Base-by-base conservation (phyloP, 2,888 invertebrate species). In the Cryptus armator region DNA sequence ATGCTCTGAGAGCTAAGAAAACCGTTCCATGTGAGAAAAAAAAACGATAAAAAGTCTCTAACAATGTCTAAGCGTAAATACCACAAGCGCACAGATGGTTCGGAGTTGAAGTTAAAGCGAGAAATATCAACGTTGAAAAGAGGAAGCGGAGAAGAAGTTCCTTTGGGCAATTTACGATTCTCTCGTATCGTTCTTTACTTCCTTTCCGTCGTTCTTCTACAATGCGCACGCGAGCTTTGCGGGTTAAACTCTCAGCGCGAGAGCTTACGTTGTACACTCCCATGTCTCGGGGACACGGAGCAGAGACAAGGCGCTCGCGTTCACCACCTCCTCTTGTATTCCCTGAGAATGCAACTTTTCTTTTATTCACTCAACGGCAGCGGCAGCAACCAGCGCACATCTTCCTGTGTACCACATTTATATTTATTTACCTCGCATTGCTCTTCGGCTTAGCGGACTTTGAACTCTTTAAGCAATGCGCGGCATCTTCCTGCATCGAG, bases 111-210 rank as follows among this genome's bases (percentile, higher is more conserved):
- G 24, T n/a, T 16, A 56, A 19, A 56, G 16, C 19, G n/a, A 59
- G 46, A n/a, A 56, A 14, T 19, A 56, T 59, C 46, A 70, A 1
- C 16, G 48, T 43, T n/a, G 12, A 62, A 43, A 51, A 46, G 32
- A 43, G 37, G 43, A n/a, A 71, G 43, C 24, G 51, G 46, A 19
- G 29, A 71, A 46, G 59, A 59, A 71, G 62, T 19, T 66, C 68
- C 81, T 83, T 71, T 86, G 59, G 81, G 71, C 66, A 78, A 86
- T 86, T 86, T 86, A 86, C 81, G 78, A 81, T 81, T 75, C 62
- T 37, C 46, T 53, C 32, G 64, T 66, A 76, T 83, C 70, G 66
- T 84, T 80, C 44, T 68, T 68, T 75, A 56, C 66, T 71, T 81
- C 62, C 80, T 72, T 77, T 77, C 70, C 64, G 68, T 64, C 64